A percentile compares a stretch with the other conserved stretches of the same genome.
phyloP scores from a whole-genome alignment of 1,140 invertebrate species.

The Hyles vespertilio region DNA sequence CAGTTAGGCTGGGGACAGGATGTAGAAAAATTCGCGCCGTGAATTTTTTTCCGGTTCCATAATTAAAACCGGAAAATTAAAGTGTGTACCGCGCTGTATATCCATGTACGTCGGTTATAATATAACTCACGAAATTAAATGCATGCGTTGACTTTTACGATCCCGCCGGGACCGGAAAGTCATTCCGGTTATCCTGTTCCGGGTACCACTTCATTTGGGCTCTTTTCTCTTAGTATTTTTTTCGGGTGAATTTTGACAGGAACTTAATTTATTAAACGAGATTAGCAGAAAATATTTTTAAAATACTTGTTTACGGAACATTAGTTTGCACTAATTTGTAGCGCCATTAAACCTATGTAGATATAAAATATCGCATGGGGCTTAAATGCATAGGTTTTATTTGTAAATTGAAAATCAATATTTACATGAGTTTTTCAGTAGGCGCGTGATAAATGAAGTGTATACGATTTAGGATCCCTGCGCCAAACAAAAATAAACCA shows the following conservation, averaged over 20 bases:
- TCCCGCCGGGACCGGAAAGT: constrained; percentile 36
- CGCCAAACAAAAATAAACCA: no score
- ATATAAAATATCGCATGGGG: no score
- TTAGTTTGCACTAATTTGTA: no score
- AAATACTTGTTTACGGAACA: no score
- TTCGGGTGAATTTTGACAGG: neutral
- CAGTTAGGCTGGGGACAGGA: constrained; percentile 6
- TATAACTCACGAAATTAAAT: constrained; percentile 41
- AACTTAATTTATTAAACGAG: no score
- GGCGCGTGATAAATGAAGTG: no score
- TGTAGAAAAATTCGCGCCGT: constrained; percentile 8
- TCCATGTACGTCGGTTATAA: constrained; percentile 9
- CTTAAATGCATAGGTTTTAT: no score
- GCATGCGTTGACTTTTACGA: constrained; percentile 47
- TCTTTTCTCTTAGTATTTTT: constrained; percentile 32
- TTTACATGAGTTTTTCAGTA: no score
- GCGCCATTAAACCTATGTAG: no score
- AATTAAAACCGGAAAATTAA: constrained; percentile 10
- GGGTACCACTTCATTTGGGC: constrained; percentile 32
- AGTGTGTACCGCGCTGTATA: constrained; percentile 5
- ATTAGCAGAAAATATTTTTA: no score
- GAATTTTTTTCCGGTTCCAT: constrained; percentile 7
- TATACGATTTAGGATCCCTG: no score
- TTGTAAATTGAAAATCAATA: no score
- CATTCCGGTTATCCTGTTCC: constrained; percentile 38